Base-by-base conservation (phyloP, 1,140 invertebrate genomes). In the Cheumatopsyche charites region DNA sequence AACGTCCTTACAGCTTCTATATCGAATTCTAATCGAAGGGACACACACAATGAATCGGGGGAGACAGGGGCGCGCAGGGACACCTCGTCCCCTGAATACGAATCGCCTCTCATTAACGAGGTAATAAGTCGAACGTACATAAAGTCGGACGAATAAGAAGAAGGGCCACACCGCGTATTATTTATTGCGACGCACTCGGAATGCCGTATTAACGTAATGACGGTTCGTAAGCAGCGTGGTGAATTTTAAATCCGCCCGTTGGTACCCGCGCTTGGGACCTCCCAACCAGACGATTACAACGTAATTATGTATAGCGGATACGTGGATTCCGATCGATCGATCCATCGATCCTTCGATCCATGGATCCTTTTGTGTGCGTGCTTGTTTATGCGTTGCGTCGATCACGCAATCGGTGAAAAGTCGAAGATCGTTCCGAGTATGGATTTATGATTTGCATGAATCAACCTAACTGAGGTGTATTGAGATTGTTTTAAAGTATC, bases 101-200 rank as follows among this genome's bases (percentile, higher is more conserved):
- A 66, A 66, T 66, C 7, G 23, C 21, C 13, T 17, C n/a, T 66
- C 63, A 66, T 66, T 66, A 66, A 36, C 45, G 21, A 3, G 21
- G 21, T 29, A 42, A 66, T 49, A 49, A 41, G 45, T 15, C 23
- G 43, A 66, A 66, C 25, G 21, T n/a, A 19, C 11, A 66, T 9
- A 15, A 12, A 21, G 12, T 36, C 41, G 36, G 29, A 63, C 26
- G 29, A 63, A 63, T 63, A 63, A 49, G 63, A 63, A 49, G 63
- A 66, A 66, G 63, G 63, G 63, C 63, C 43, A 66, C 43, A n/a
- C 12, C 63, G 36, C 43, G 63, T 66, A 66, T 66, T 66, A 66
- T 66, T 66, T 66, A 66, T 66, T 66, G 23, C 63, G 12, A 41
- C 36, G 42, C 21, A 41, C 23, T n/a, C 13, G 23, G 63, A 66